A percentile compares a stretch with the other conserved stretches of the same genome.
phyloP scores from a whole-genome alignment of 2,888 invertebrate species.

The Phlogophora meticulosa region DNA sequence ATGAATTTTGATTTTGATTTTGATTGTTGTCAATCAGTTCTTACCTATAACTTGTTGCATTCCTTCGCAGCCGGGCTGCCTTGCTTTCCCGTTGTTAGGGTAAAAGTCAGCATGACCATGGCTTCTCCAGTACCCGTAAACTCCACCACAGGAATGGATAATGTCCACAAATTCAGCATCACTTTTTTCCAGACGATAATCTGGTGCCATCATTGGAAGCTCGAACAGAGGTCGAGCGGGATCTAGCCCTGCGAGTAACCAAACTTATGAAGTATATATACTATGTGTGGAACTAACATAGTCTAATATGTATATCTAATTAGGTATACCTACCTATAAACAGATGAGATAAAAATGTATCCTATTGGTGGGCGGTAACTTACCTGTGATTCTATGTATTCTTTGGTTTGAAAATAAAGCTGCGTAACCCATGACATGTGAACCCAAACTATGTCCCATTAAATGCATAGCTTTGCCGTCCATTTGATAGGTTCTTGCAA shows the following conservation, averaged over 20 bases:
- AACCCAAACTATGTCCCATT: slow-evolving; percentile 91
- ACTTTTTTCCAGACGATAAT: slow-evolving; percentile 89
- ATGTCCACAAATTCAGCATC: slow-evolving; percentile 95
- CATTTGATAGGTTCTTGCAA: slow-evolving; percentile 70
- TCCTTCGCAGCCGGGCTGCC: slow-evolving; percentile 93
- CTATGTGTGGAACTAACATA: no score
- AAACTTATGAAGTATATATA: not conserved
- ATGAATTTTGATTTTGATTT: no score
- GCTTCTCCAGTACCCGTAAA: slow-evolving; percentile 91
- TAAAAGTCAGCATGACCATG: slow-evolving; percentile 94
- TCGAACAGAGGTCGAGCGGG: slow-evolving; percentile 93
- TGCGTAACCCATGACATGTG: slow-evolving; percentile 92
- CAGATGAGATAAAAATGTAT: no score
- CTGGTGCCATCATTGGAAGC: slow-evolving; percentile 78
- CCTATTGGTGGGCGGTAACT: no score
- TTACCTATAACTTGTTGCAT: slow-evolving; percentile 80
- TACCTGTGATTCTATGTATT: slow-evolving; percentile 92
- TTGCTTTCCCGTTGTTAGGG: slow-evolving; percentile 93
- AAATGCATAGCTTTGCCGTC: slow-evolving; percentile 78
- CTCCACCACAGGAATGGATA: slow-evolving; percentile 93
- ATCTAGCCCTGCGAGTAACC: slow-evolving; percentile 88
- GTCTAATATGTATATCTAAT: no score
- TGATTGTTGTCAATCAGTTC: not conserved
- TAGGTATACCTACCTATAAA: no score
- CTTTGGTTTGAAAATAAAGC: slow-evolving; percentile 85